These are phyloP conservation scores for human (Homo sapiens) DNA, from an alignment of 2,113 vertebrate genomes.

Conservation along the genomic window DNA sequence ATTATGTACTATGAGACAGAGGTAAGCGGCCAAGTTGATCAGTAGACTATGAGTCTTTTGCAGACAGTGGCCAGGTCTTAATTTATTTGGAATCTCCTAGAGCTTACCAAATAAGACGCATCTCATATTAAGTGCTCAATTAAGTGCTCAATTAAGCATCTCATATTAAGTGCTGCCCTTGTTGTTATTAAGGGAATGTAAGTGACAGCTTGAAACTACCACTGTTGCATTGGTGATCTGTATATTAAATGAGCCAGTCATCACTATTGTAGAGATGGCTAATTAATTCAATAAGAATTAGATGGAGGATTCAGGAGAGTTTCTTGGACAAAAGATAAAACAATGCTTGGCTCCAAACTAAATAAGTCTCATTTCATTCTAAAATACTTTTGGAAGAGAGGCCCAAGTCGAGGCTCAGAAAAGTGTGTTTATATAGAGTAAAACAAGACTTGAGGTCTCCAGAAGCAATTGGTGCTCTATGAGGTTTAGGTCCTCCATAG, in stretches of 20 bases:
- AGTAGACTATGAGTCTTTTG: background rate
- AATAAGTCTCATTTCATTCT: background rate
- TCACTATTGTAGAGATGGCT: background rate
- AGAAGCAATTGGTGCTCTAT: background rate
- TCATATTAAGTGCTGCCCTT: background rate
- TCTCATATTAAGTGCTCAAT: background rate
- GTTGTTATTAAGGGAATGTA: background rate
- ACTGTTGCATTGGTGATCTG: background rate
- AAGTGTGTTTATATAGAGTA: background rate
- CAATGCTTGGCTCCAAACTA: background rate
- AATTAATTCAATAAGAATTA: background rate
- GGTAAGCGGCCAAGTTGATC: background rate
- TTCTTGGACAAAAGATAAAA: background rate
- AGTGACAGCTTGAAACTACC: background rate
- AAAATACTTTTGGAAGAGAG: background rate
- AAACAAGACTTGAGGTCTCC: background rate
- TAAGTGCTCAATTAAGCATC: background rate
- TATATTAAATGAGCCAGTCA: background rate
- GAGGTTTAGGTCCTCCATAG: background rate
- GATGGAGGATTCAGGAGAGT: background rate
- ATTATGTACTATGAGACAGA: background rate
- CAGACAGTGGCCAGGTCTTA: background rate
- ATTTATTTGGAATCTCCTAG: background rate
- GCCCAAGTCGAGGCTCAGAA: background rate
- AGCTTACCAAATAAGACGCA: background rate